Percentiles rank a stretch among this genome's conserved stretches.
Evolutionary conservation across 2,797 vertebrate species (phyloP).

Genomic region (Macrochelys suwanniensis): DNA sequence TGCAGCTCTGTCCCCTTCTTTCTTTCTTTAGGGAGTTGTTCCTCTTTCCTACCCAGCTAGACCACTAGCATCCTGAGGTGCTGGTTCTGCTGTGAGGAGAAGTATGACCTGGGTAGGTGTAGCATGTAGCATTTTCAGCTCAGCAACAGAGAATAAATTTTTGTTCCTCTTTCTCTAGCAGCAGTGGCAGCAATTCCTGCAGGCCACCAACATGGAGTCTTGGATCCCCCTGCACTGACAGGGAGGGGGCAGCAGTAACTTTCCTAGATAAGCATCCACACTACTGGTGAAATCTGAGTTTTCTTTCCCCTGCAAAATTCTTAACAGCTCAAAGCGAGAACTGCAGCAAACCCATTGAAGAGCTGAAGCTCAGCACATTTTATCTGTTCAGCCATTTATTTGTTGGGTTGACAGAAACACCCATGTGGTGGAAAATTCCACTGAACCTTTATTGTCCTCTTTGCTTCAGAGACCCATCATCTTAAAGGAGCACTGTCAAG

Average conservation of each 20-base stretch:
- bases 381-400: too few species aligned
- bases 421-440: not conserved
- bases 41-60: not conserved
- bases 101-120: not conserved
- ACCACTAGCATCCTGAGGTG: not conserved
- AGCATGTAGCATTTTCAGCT: not conserved
- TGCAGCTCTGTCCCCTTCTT: not conserved
- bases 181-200: not conserved
- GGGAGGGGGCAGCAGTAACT: not conserved
- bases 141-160: not conserved
- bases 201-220: not conserved
- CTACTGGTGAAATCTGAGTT: not conserved
- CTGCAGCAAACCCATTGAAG: not conserved
- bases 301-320: not conserved
- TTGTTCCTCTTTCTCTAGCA: not conserved
- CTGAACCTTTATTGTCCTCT: not conserved
- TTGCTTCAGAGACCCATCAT: not conserved
- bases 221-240: not conserved
- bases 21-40: too few species aligned
- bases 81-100: not conserved
- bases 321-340: not conserved
- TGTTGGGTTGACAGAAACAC: not conserved
- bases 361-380: fast-evolving
- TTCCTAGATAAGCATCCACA: not conserved
- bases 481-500: not conserved